Conservation (phyloP, 2,113 vertebrate genomes). For the Notothenia rossii region DNA sequence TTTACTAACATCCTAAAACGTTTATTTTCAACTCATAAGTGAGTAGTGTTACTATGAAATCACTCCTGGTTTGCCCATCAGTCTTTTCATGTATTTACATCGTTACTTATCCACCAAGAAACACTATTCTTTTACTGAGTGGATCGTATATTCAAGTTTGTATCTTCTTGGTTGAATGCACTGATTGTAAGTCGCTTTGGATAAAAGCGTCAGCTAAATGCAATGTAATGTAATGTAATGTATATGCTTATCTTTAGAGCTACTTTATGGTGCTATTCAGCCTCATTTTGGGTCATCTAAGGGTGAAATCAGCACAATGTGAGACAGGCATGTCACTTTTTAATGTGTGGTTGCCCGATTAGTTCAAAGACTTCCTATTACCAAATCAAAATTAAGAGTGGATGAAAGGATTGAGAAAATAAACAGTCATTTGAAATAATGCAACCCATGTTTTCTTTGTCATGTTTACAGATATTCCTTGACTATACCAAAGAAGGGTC, state of each 20-base stretch:
- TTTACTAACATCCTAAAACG: background rate
- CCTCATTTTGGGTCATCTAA: conserved; percentile 3
- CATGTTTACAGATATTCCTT: conserved; percentile 88
- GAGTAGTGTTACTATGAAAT: background rate
- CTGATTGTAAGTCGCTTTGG: too few species aligned
- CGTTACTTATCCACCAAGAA: conserved; percentile 5
- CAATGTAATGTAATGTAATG: too few species aligned
- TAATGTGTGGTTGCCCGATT: background rate
- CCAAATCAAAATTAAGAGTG: conserved; percentile 1
- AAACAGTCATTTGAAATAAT: background rate
- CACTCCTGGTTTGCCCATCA: background rate
- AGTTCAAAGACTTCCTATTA: background rate
- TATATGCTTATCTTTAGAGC: conserved; percentile 50
- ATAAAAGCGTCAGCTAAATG: too few species aligned
- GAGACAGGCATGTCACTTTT: conserved; percentile 1
- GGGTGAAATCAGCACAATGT: conserved; percentile 20
- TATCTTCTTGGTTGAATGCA: too few species aligned
- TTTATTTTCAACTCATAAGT: background rate
- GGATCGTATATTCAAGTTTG: background rate
- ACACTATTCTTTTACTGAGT: conserved; percentile 12
- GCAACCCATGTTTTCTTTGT: background rate
- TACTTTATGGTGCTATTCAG: conserved; percentile 47
- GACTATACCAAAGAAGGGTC: conserved; percentile 90
- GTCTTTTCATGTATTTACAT: background rate
- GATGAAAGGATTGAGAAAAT: background rate